Evolutionary conservation across 2,888 invertebrate genomes (phyloP).

Genomic region (Beris morrisii): DNA sequence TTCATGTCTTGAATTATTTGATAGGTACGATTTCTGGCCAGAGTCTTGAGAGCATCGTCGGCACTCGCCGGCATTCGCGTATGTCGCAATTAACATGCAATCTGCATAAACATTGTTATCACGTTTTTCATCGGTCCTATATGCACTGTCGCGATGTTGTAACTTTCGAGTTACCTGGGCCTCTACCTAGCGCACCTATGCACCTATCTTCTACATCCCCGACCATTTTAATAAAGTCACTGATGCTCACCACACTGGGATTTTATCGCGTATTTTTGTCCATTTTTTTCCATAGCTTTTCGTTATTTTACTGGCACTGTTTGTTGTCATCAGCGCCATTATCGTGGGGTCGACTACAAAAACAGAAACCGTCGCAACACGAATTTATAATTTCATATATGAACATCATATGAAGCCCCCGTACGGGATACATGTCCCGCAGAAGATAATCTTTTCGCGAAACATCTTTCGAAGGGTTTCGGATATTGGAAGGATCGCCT

Average conservation of each 20-base stretch:
- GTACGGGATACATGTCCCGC: slow-evolving; percentile 21
- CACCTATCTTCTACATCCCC: not conserved
- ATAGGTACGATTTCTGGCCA: no score
- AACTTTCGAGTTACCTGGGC: not conserved
- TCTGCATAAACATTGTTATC: slow-evolving; percentile 40
- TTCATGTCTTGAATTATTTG: no score
- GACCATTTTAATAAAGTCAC: slow-evolving; percentile 6
- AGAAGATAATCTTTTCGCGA: slow-evolving; percentile 23
- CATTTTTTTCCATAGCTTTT: not conserved
- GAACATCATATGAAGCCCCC: slow-evolving; percentile 1
- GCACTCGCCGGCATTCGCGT: slow-evolving; percentile 40
- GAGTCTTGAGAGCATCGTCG: no score
- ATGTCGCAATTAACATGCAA: slow-evolving; percentile 44
- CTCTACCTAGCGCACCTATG: not conserved
- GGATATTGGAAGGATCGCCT: no score
- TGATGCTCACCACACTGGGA: slow-evolving; percentile 2
- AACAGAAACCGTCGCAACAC: slow-evolving; percentile 13
- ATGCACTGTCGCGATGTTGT: slow-evolving; percentile 7
- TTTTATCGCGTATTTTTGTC: slow-evolving; percentile 5
- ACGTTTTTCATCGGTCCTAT: slow-evolving; percentile 35
- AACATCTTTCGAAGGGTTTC: slow-evolving; percentile 4
- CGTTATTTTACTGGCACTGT: slow-evolving; percentile 3
- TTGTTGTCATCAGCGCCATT: slow-evolving; percentile 18
- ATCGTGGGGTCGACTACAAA: slow-evolving; percentile 16
- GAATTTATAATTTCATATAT: slow-evolving; percentile 33